Evolutionary conservation across 2,888 invertebrate species (phyloP).

Genomic region (Germaria angustata): DNA sequence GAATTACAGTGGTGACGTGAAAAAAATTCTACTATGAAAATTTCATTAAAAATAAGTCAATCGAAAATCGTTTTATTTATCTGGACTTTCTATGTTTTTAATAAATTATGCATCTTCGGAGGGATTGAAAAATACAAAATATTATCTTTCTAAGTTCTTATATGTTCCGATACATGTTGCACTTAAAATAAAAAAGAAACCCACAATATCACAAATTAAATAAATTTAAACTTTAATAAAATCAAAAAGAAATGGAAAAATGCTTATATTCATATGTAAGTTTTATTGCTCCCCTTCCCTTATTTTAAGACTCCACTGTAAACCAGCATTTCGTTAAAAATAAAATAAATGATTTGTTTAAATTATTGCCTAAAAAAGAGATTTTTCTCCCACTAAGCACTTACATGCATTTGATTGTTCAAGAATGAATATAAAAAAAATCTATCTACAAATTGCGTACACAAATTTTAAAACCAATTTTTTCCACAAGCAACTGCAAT

Average conservation of each 20-base stretch:
- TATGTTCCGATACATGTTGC: too few species aligned
- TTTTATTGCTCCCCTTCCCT: too few species aligned
- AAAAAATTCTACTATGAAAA: too few species aligned
- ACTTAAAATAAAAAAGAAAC: not conserved
- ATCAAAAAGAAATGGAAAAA: not conserved
- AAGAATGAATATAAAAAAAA: not conserved
- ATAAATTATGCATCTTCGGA: too few species aligned
- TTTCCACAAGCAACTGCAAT: conserved; percentile 27
- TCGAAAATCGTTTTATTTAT: too few species aligned
- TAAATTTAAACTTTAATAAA: not conserved
- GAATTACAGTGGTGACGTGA: not conserved
- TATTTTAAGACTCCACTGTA: not conserved
- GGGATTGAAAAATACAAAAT: too few species aligned
- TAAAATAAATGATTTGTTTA: conserved; percentile 30
- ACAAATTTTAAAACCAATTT: conserved; percentile 28
- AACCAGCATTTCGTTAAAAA: not conserved
- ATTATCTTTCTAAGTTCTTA: too few species aligned
- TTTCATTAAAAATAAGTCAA: too few species aligned
- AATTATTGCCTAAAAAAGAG: conserved; percentile 14
- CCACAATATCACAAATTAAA: not conserved
- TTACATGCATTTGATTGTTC: not conserved
- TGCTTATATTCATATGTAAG: too few species aligned
- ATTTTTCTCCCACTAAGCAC: conserved; percentile 13
- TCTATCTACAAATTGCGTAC: conserved; percentile 37
- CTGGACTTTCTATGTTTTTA: too few species aligned